A percentile compares a stretch with the other conserved stretches of the same genome.
Conservation (phyloP, 64 coral and sea anemone species). For the Anthopleura sola region DNA sequence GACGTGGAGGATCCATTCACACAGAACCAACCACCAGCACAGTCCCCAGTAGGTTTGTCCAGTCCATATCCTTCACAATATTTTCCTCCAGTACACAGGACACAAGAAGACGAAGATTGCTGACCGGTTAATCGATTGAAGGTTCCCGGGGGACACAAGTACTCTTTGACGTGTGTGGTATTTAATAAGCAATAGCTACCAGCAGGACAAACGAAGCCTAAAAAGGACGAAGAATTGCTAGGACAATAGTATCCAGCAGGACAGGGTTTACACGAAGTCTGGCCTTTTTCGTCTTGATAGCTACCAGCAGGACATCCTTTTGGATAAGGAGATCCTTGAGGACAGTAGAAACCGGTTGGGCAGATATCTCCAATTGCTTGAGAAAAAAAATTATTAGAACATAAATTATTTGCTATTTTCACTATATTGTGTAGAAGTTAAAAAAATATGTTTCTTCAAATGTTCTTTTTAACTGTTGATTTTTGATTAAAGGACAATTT, state of each 20-base stretch:
- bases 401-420: not conserved
- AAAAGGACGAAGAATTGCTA: conserved; percentile 46
- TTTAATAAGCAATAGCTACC: conserved; percentile 85
- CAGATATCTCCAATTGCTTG: conserved; percentile 32
- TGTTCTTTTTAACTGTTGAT: no score
- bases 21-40: conserved; percentile 93
- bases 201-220: conserved; percentile 48
- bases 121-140: conserved; percentile 81
- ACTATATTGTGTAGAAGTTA: no score
- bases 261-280: conserved; percentile 62
- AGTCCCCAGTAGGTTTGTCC: conserved; percentile 71
- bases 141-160: conserved; percentile 66
- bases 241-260: conserved; percentile 66
- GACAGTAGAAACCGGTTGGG: conserved; percentile 74
- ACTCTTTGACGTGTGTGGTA: conserved; percentile 60
- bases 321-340: conserved; percentile 40
- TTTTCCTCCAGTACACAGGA: conserved; percentile 81
- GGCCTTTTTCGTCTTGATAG: conserved; percentile 70
- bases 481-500: no score
- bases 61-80: conserved; percentile 77
- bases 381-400: not conserved
- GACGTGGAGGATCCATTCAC: conserved; percentile 66
- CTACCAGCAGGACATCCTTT: conserved; percentile 73
- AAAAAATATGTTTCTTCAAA: no score
- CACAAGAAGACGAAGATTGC: conserved; percentile 48